phyloP scores from a whole-genome alignment of 2,113 vertebrate genomes.

The rat (Rattus norvegicus) region GRCr8 NC_086019.1:48167001-48167500 shows the following conservation, averaged over 20 bases:
- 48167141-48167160: neutral
- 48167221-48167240: neutral
- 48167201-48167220: neutral
- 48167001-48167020: neutral
- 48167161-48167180: slow-evolving; percentile 17
- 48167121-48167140: neutral
- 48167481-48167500: neutral
- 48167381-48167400: neutral
- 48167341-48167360: neutral
- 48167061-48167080: neutral
- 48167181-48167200: neutral
- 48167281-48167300: neutral
- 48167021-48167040: neutral
- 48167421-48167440: too few relatives aligned
- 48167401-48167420: neutral
- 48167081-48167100: neutral
- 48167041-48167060: neutral
- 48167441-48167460: neutral
- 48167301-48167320: neutral
- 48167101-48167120: neutral
- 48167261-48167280: neutral
- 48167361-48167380: neutral
- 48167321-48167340: neutral
- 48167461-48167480: neutral
- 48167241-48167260: neutral